Evolutionary conservation across 2,113 vertebrate genomes (phyloP).

Genomic region (Lagopus leucura): DNA sequence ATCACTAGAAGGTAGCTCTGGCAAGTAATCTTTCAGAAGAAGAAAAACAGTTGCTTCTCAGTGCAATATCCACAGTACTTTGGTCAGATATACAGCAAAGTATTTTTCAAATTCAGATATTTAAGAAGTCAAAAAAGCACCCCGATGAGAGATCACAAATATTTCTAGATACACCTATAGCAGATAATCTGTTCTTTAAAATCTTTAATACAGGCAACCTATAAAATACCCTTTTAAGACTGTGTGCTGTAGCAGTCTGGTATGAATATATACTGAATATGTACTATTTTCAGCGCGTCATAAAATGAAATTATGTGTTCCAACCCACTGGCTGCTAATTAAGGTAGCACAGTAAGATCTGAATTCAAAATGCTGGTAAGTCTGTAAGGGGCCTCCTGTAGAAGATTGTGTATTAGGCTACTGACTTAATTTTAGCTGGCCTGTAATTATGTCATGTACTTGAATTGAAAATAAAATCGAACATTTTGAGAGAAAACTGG

Average conservation of each 20-base stretch:
- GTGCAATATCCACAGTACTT: neutral
- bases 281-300: slow-evolving; percentile 45
- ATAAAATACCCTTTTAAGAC: neutral
- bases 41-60: neutral
- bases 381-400: neutral
- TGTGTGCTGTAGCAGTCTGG: neutral
- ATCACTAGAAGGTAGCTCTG: neutral
- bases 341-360: slow-evolving; percentile 55
- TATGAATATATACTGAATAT: slow-evolving; percentile 19
- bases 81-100: neutral
- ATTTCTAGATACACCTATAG: neutral
- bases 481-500: neutral
- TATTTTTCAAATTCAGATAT: neutral
- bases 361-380: slow-evolving; percentile 20
- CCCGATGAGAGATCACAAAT: neutral
- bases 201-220: neutral
- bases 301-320: slow-evolving; percentile 68
- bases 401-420: slow-evolving; percentile 28
- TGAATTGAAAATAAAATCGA: slow-evolving; percentile 44
- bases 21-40: neutral
- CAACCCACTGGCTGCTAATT: slow-evolving; percentile 56
- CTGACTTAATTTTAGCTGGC: slow-evolving; percentile 38
- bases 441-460: slow-evolving; percentile 4
- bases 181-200: neutral
- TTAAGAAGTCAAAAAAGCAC: neutral